A percentile compares a stretch with the other conserved stretches of the same genome.
Evolutionary conservation across 2,113 vertebrate species (phyloP).

Genomic region (Oreochromis tanganicae): DNA sequence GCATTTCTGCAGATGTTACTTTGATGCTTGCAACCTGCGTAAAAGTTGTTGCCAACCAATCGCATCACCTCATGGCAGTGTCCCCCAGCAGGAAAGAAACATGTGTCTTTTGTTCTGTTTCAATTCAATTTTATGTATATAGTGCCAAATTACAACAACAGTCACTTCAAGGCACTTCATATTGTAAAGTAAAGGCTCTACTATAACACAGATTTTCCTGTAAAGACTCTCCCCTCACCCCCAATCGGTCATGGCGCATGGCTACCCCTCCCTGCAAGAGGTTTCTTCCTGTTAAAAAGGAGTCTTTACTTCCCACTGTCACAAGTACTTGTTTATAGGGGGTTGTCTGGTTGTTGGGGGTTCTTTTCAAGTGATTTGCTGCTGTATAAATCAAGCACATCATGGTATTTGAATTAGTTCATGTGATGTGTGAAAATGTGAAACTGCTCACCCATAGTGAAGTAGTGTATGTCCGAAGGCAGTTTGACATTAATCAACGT

Average conservation of each 20-base stretch:
- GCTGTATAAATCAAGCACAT: not conserved
- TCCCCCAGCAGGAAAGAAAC: not conserved
- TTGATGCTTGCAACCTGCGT: not conserved
- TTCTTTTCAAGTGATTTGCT: not conserved
- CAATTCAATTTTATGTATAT: not conserved
- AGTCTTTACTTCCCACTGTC: not conserved
- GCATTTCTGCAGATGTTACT: not conserved
- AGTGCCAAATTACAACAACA: not conserved
- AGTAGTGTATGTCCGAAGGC: conserved; percentile 88
- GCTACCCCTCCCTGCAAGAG: not conserved
- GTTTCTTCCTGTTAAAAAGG: not conserved
- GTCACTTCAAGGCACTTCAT: not conserved
- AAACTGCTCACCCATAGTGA: conserved; percentile 83
- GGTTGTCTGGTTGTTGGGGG: not conserved
- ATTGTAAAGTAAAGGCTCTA: not conserved
- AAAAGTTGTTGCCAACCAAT: not conserved
- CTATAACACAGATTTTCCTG: not conserved
- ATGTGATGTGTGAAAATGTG: not conserved
- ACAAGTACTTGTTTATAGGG: not conserved
- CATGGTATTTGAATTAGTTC: not conserved
- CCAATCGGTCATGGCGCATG: not conserved
- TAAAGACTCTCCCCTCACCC: not conserved
- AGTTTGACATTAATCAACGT: conserved; percentile 82
- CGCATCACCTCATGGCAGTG: not conserved
- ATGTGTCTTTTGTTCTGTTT: not conserved